These are phyloP conservation scores for Xiphophorus couchianus DNA, from an alignment of 2,113 vertebrate genomes.

Conservation along the genomic window DNA sequence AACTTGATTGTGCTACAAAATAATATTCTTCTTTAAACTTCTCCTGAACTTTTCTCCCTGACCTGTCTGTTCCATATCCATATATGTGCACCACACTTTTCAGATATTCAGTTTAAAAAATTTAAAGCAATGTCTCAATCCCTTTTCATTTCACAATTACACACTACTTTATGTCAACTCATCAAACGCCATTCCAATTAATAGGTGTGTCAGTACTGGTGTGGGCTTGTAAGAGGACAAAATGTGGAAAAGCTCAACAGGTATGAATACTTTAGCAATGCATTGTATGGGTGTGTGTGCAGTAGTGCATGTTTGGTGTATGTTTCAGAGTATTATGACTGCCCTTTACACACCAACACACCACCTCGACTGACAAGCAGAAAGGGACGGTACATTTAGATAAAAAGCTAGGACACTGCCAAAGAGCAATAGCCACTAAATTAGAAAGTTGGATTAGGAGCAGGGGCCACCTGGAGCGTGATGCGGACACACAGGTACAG, in stretches of 20 bases:
- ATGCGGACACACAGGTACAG: not conserved
- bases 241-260: not conserved
- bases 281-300: slow-evolving; percentile 8
- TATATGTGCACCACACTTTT: not conserved
- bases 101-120: not conserved
- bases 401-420: slow-evolving; percentile 68
- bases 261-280: not conserved
- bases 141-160: not conserved
- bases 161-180: not conserved
- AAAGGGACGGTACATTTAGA: slow-evolving; percentile 45
- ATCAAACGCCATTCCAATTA: not conserved
- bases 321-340: slow-evolving; percentile 45
- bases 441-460: slow-evolving; percentile 20
- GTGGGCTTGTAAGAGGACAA: not conserved
- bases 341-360: slow-evolving; percentile 70
- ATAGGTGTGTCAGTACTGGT: not conserved
- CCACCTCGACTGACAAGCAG: slow-evolving; percentile 55
- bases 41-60: not conserved
- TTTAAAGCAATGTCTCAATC: not conserved
- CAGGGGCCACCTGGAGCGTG: slow-evolving; percentile 33
- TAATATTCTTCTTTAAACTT: not conserved
- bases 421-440: slow-evolving; percentile 68
- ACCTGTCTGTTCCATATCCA: not conserved
- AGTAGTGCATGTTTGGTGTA: slow-evolving; percentile 13
- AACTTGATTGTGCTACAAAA: too few relatives aligned